Conservation (phyloP, 1,140 invertebrate genomes). For the Zaprionus inermis region DNA sequence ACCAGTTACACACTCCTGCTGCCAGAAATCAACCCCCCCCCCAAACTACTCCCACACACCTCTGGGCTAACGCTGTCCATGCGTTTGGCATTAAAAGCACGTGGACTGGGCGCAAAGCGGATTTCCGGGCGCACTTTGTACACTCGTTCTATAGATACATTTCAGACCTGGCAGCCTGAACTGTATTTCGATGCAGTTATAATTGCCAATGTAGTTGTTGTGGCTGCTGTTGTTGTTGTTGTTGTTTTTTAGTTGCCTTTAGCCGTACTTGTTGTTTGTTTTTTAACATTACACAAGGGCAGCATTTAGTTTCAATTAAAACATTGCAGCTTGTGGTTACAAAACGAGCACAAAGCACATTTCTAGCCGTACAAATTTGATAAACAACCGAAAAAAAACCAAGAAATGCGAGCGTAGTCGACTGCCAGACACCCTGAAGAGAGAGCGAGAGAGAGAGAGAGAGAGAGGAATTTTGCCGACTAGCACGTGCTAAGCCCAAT, state of each 20-base stretch:
- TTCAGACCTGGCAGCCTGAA: conserved; percentile 21
- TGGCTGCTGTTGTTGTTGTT: conserved; percentile 44
- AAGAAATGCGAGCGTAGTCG: neutral
- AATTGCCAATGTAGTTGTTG: conserved; percentile 45
- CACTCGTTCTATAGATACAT: neutral
- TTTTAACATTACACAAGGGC: conserved; percentile 69
- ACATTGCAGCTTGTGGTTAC: conserved; percentile 73
- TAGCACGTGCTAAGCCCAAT: neutral
- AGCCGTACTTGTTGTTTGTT: conserved; percentile 62
- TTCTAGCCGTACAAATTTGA: conserved; percentile 37
- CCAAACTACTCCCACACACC: neutral
- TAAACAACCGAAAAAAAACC: conserved; percentile 12
- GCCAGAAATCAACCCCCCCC: no score
- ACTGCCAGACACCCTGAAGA: conserved; percentile 1
- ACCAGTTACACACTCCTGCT: conserved; percentile 12
- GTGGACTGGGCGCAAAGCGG: conserved; percentile 65
- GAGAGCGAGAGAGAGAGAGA: neutral
- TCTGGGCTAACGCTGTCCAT: conserved; percentile 29
- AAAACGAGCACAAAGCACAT: conserved; percentile 49
- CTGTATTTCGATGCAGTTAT: conserved; percentile 43
- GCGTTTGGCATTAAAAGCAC: conserved; percentile 58
- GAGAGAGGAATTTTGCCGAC: neutral
- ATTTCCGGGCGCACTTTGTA: conserved; percentile 55
- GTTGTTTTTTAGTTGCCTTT: conserved; percentile 21
- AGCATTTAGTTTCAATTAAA: conserved; percentile 80